Percentiles rank a stretch among this genome's conserved stretches.
Evolutionary conservation across 2,113 vertebrate species (phyloP).

Genomic region (Okapia johnstoni): DNA sequence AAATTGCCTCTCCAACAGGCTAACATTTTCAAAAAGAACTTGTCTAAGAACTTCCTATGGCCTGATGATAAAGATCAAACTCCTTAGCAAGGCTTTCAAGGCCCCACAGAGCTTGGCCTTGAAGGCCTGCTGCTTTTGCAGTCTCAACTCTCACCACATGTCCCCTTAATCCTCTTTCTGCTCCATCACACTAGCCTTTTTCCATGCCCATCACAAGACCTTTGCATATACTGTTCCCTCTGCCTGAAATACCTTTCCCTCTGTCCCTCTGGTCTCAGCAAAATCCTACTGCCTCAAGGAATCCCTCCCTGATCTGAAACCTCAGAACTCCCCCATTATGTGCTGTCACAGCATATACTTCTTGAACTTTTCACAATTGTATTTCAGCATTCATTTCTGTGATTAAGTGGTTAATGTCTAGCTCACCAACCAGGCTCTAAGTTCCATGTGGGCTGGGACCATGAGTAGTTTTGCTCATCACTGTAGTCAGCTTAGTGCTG

Average conservation of each 20-base stretch:
- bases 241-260: background rate
- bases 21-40: conserved; percentile 17
- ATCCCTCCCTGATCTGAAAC: background rate
- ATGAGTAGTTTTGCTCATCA: background rate
- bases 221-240: background rate
- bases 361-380: background rate
- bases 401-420: background rate
- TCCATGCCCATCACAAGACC: background rate
- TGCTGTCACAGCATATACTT: background rate
- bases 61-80: background rate
- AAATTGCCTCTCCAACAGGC: background rate
- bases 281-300: background rate
- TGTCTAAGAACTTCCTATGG: background rate
- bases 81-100: background rate
- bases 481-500: background rate
- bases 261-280: background rate
- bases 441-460: background rate
- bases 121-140: background rate
- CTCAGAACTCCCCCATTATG: background rate
- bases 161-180: background rate
- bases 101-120: background rate
- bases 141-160: background rate
- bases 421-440: background rate
- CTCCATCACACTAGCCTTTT: background rate
- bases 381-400: background rate